Evolutionary conservation across 2,113 vertebrate genomes (phyloP).

Genomic region (Calonectris borealis): DNA sequence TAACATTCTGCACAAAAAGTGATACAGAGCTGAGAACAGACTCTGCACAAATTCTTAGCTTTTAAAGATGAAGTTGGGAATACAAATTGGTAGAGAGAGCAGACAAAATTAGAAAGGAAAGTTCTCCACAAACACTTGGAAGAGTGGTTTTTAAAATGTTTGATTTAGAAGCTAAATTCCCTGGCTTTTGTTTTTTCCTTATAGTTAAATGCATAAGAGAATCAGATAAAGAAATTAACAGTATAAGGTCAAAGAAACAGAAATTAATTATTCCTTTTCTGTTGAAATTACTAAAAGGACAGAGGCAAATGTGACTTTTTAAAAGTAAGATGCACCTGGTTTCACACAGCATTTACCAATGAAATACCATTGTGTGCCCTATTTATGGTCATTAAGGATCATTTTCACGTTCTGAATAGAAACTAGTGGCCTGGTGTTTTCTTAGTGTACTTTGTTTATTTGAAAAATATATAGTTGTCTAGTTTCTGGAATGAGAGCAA

Average conservation of each 20-base stretch:
- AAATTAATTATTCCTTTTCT: conserved; percentile 13
- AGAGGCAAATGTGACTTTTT: background rate
- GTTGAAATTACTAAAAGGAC: conserved; percentile 20
- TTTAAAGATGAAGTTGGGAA: background rate
- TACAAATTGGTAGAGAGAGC: background rate
- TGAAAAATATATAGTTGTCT: background rate
- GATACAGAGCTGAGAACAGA: background rate
- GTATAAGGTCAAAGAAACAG: background rate
- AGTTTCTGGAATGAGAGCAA: background rate
- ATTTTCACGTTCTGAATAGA: background rate
- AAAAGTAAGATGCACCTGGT: background rate
- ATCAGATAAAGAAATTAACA: conserved; percentile 43
- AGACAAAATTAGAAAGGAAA: background rate
- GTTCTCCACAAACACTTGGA: background rate
- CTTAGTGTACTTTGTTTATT: background rate
- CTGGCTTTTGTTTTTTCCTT: background rate
- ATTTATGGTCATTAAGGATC: background rate
- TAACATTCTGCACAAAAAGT: background rate
- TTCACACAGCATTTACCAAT: background rate
- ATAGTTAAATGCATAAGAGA: conserved; percentile 32
- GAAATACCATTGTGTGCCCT: background rate
- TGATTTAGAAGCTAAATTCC: conserved; percentile 2
- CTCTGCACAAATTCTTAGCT: background rate
- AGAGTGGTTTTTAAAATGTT: background rate
- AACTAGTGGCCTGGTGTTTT: background rate